Percentiles rank a stretch among this genome's conserved stretches.
phyloP scores from a whole-genome alignment of 2,888 invertebrate species.

The Drosophila imparisetae region DNA sequence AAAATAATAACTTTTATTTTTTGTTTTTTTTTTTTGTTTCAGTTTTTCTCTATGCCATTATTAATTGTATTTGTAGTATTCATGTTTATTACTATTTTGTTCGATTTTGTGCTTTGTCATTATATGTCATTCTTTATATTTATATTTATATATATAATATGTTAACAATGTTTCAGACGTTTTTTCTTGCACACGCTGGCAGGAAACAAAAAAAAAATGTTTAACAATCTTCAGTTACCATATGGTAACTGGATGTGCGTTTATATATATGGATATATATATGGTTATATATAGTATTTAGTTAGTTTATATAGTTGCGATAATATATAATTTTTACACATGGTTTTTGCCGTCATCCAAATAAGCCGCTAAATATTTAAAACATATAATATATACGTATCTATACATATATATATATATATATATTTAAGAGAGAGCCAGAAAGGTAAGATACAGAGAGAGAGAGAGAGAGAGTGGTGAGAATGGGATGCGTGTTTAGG shows the following conservation, averaged over 20 bases:
- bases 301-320: slow-evolving; percentile 22
- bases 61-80: slow-evolving; percentile 17
- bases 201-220: slow-evolving; percentile 17
- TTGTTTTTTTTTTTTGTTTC: slow-evolving; percentile 12
- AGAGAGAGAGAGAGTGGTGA: not conserved
- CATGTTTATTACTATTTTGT: slow-evolving; percentile 30
- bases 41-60: slow-evolving; percentile 20
- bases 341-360: slow-evolving; percentile 28
- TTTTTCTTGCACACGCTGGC: slow-evolving; percentile 27
- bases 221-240: slow-evolving; percentile 42
- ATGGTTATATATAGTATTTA: slow-evolving; percentile 15
- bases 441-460: not conserved
- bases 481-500: slow-evolving; percentile 2
- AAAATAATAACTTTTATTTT: slow-evolving; percentile 67
- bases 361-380: slow-evolving; percentile 26
- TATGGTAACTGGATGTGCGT: slow-evolving; percentile 2
- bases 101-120: slow-evolving; percentile 31
- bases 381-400: slow-evolving; percentile 20
- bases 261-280: slow-evolving; percentile 12
- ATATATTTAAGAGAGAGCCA: slow-evolving; percentile 5
- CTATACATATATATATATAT: slow-evolving; percentile 9
- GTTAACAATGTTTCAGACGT: slow-evolving; percentile 48
- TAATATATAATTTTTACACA: slow-evolving; percentile 38
- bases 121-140: slow-evolving; percentile 13
- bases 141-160: slow-evolving; percentile 20